phyloP scores from a whole-genome alignment of 2,888 invertebrate species.

The Glaucopsyche alexis region DNA sequence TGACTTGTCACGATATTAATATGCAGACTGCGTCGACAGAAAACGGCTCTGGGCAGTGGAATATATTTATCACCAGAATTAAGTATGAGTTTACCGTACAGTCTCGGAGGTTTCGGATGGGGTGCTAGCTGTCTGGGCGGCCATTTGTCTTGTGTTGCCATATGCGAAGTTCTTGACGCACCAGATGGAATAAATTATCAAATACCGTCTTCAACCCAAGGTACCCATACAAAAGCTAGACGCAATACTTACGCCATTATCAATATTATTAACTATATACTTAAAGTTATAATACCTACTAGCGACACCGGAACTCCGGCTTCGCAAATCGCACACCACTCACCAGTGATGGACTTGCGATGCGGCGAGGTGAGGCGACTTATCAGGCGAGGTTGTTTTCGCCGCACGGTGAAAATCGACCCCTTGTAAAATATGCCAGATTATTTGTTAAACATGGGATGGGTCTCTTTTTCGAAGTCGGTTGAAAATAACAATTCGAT shows the following conservation, averaged over 20 bases:
- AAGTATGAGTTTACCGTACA: slow-evolving; percentile 84
- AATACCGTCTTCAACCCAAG: slow-evolving; percentile 65
- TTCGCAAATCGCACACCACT: too few relatives aligned
- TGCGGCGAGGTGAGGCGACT: too few relatives aligned
- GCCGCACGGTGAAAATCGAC: too few relatives aligned
- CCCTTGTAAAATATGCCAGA: too few relatives aligned
- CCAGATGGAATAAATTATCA: slow-evolving; percentile 81
- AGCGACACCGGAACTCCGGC: too few relatives aligned
- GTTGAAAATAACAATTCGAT: too few relatives aligned
- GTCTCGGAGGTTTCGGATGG: slow-evolving; percentile 88
- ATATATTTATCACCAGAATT: slow-evolving; percentile 88
- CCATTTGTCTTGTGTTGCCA: slow-evolving; percentile 87
- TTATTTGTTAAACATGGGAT: too few relatives aligned
- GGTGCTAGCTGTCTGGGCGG: slow-evolving; percentile 86
- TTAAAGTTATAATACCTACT: too few relatives aligned
- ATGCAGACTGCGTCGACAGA: slow-evolving; percentile 59
- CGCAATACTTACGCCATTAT: not conserved
- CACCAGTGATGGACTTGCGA: too few relatives aligned
- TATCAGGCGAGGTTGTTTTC: too few relatives aligned
- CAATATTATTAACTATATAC: not conserved
- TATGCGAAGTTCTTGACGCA: slow-evolving; percentile 89
- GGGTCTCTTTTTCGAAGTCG: too few relatives aligned
- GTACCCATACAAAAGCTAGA: slow-evolving; percentile 42
- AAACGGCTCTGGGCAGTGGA: slow-evolving; percentile 84
- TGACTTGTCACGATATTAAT: not conserved